A percentile compares a stretch with the other conserved stretches of the same genome.
Evolutionary conservation across 2,888 invertebrate genomes (phyloP).

Genomic region (Drosophila multiciliata): DNA sequence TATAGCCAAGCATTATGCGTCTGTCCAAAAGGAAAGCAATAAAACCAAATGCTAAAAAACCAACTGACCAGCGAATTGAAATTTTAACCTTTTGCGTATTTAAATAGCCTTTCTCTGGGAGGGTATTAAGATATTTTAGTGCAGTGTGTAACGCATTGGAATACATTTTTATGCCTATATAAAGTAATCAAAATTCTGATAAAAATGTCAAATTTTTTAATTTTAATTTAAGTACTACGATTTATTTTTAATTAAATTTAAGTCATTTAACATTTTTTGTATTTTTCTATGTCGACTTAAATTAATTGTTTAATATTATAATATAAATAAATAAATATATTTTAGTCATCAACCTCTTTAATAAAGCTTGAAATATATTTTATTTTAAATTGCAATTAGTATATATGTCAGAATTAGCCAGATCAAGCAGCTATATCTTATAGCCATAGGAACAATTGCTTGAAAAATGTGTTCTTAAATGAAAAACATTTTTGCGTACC

Average conservation of each 20-base stretch:
- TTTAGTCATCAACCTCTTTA: neutral
- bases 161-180: neutral
- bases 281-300: no score
- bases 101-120: slow-evolving; percentile 23
- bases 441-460: neutral
- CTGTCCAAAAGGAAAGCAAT: slow-evolving; percentile 53
- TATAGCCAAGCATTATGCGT: slow-evolving; percentile 66
- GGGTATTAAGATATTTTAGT: neutral
- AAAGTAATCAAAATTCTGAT: neutral
- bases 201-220: neutral
- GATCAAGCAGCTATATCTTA: neutral
- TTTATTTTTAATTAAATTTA: neutral
- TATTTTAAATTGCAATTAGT: neutral
- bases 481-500: neutral
- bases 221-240: neutral
- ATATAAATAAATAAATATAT: neutral
- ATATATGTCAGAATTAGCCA: neutral
- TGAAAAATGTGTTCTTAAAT: neutral
- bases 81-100: slow-evolving; percentile 38
- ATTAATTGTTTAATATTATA: neutral
- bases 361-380: no score
- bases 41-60: slow-evolving; percentile 30
- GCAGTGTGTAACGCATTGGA: neutral
- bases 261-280: fast-evolving
- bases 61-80: slow-evolving; percentile 59